Evolutionary conservation across 2,888 invertebrate genomes (phyloP), one percentile per base, ranked within the genome.

Genomic region (Hololepta plana): DNA sequence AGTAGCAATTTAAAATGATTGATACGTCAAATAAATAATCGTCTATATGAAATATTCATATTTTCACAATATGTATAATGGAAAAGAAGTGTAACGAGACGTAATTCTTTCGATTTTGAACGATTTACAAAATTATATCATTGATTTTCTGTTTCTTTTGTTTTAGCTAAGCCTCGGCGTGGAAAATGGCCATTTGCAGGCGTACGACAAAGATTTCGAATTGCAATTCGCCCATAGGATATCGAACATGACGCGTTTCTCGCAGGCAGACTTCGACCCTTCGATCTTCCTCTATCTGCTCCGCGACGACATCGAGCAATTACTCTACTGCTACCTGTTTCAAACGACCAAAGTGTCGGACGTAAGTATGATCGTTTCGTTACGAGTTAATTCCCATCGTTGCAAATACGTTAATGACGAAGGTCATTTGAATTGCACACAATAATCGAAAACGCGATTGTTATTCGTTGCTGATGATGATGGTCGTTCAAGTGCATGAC

Each of bases 271-370:
- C 31, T 31, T 48, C 15, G 56, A 55, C 34, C 43, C 51, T 3
- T 43, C 45, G 27, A 72, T 68, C 42, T 62, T 81, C 44, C 68
- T 80, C 41, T 81, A 81, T 53, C 64, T 77, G 40, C 58, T 77
- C 32, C 64, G 71, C 41, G 75, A 77, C 45, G 69, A 72, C 37
- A 64, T 64, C 41, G 76, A 77, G 44, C 67, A 66, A n/a, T 56
- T 76, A 3, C 64, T 80, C 14, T 72, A 74, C 49, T 77, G 75
- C 49, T 74, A 72, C 51, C 61, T 81, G 28, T 81, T 72, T 49
- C 66, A 66, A 44, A 71, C 76, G 20, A 57, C 63, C 32, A 66
- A 71, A 19, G 59, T 60, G 1, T 54, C 60, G 27, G 75, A 77
- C 60, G 81, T 81, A 49, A 72, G 73, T 64, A 33, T 24, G 26